These are phyloP conservation scores for Phataginus tricuspis DNA, from an alignment of 2,797 vertebrate genomes.

Conservation along the genomic window DNA sequence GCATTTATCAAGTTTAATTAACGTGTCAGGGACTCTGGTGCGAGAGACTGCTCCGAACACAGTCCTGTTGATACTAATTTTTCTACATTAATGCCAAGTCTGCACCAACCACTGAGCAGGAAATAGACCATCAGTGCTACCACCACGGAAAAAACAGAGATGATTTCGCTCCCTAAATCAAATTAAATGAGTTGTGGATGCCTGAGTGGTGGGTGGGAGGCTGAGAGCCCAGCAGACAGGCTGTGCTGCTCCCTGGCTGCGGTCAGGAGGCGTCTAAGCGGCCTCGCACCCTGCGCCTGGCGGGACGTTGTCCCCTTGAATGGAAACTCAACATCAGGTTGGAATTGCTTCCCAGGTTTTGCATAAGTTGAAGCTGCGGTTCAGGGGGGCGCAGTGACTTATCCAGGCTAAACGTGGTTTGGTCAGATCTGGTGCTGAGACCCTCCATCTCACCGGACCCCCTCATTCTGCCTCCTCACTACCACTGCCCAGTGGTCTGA, in stretches of 20 bases:
- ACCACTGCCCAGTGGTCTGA: not conserved
- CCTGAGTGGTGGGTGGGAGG: not conserved
- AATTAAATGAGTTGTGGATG: not conserved
- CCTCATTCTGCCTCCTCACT: not conserved
- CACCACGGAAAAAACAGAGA: not conserved
- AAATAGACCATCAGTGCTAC: not conserved
- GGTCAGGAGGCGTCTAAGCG: fast-evolving
- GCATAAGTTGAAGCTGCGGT: not conserved
- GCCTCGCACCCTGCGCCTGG: not conserved
- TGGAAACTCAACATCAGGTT: fast-evolving
- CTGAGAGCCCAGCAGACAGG: fast-evolving
- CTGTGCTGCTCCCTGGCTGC: fast-evolving
- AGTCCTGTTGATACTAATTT: constrained; percentile 62
- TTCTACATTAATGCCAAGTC: constrained; percentile 24
- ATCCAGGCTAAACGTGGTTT: fast-evolving
- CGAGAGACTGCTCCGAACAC: not conserved
- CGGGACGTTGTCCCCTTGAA: fast-evolving
- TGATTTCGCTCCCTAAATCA: not conserved
- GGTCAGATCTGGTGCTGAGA: not conserved
- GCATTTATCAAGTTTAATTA: constrained; percentile 81
- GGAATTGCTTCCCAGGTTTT: too few species aligned
- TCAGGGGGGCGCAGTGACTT: fast-evolving
- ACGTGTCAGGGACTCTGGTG: constrained; percentile 41
- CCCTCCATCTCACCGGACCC: fast-evolving
- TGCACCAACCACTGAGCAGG: not conserved